phyloP scores from a whole-genome alignment of 2,113 vertebrate species.

The Oncorhynchus keta region DNA sequence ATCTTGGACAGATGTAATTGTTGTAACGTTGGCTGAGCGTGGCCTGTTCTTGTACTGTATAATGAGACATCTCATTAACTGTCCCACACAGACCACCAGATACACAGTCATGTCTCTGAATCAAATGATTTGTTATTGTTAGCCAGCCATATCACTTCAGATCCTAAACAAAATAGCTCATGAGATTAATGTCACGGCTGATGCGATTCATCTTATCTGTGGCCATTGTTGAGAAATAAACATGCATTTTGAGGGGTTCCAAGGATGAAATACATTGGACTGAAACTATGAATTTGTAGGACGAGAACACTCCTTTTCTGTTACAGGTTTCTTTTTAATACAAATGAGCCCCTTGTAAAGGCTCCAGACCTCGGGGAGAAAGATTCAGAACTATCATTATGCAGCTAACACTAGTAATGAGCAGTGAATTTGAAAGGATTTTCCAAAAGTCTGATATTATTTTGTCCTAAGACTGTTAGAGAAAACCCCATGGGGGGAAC shows the following conservation, averaged over 20 bases:
- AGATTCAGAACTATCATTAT: slow-evolving; percentile 3
- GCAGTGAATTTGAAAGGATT: slow-evolving; percentile 26
- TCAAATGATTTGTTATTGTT: background rate
- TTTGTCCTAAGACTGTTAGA: slow-evolving; percentile 22
- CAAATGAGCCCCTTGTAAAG: background rate
- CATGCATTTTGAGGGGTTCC: background rate
- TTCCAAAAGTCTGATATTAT: slow-evolving; percentile 19
- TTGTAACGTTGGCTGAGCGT: slow-evolving; percentile 42
- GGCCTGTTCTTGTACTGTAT: slow-evolving; percentile 36
- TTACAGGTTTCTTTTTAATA: slow-evolving; percentile 10
- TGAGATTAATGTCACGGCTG: background rate
- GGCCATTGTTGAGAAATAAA: background rate
- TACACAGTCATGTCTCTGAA: background rate
- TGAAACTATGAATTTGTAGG: background rate
- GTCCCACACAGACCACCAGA: slow-evolving; percentile 28
- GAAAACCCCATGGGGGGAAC: slow-evolving; percentile 24
- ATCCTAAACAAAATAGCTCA: background rate
- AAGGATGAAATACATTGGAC: background rate
- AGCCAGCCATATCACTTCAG: background rate
- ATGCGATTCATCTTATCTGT: background rate
- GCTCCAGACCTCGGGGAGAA: slow-evolving; percentile 11
- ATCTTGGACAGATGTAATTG: slow-evolving; percentile 55
- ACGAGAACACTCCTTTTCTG: background rate
- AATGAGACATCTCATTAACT: background rate
- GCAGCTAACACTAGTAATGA: slow-evolving; percentile 34